Evolutionary conservation across 1,140 invertebrate species (phyloP).

Genomic region (Pseudomyrmex concolor): DNA sequence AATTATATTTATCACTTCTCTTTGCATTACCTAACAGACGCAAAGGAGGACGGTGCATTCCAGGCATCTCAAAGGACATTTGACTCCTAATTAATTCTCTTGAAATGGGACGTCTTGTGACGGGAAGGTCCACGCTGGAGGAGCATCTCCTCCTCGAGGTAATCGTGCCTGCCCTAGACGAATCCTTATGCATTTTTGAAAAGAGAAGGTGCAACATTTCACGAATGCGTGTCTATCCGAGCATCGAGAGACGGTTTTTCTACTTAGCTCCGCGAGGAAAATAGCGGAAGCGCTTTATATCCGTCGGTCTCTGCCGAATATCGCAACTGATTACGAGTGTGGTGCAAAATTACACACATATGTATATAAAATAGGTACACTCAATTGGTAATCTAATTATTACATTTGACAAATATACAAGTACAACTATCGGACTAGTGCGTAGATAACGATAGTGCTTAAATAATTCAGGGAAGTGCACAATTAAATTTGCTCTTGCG

Average conservation of each 20-base stretch:
- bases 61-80: constrained; percentile 75
- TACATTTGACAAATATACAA: constrained; percentile 1
- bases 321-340: constrained; percentile 33
- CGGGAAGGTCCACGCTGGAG: constrained; percentile 72
- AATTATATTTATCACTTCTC: not conserved
- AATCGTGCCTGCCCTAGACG: constrained; percentile 68
- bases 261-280: constrained; percentile 28
- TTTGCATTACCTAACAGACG: constrained; percentile 74
- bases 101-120: constrained; percentile 67
- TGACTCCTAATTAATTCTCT: constrained; percentile 73
- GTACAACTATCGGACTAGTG: constrained; percentile 19
- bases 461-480: not conserved
- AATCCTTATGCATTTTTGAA: constrained; percentile 75
- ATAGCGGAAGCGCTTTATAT: constrained; percentile 34
- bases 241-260: constrained; percentile 52
- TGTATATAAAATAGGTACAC: not conserved
- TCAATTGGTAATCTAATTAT: constrained; percentile 1
- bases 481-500: not conserved
- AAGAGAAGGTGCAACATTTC: constrained; percentile 59
- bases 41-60: constrained; percentile 71
- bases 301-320: constrained; percentile 56
- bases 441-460: not conserved
- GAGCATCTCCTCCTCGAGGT: constrained; percentile 69
- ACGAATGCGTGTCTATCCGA: constrained; percentile 53
- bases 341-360: constrained; percentile 40